These are phyloP conservation scores for Notospermus geniculatus DNA, from an alignment of 1,140 invertebrate species.

Conservation along the genomic window DNA sequence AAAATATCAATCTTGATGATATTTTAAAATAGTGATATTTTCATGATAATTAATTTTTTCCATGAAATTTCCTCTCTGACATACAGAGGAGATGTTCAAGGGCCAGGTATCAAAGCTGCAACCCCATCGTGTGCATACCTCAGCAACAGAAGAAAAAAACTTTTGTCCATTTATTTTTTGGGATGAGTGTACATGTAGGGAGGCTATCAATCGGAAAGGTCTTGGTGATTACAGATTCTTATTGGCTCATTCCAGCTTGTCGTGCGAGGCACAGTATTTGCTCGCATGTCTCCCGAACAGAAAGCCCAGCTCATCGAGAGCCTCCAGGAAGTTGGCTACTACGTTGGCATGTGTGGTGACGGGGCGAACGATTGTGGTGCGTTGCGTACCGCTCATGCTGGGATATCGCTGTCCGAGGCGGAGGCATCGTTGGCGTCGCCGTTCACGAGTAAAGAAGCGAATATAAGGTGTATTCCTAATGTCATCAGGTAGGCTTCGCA, in stretches of 20 bases:
- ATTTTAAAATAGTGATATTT: too few relatives aligned
- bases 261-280: slow-evolving; percentile 74
- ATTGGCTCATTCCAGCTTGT: slow-evolving; percentile 31
- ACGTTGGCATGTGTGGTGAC: slow-evolving; percentile 97
- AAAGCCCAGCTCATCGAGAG: slow-evolving; percentile 90
- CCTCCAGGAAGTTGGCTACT: slow-evolving; percentile 74
- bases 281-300: slow-evolving; percentile 94
- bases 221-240: too few relatives aligned
- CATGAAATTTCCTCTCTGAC: too few relatives aligned
- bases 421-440: slow-evolving; percentile 96
- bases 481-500: slow-evolving; percentile 69
- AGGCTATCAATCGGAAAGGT: too few relatives aligned
- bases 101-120: too few relatives aligned
- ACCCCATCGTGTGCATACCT: too few relatives aligned
- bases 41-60: too few relatives aligned
- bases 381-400: slow-evolving; percentile 87
- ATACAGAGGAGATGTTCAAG: too few relatives aligned
- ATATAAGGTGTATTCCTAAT: slow-evolving; percentile 86
- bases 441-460: slow-evolving; percentile 85
- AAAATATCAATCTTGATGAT: too few relatives aligned
- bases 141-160: too few relatives aligned
- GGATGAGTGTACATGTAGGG: too few relatives aligned
- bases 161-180: too few relatives aligned
- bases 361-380: slow-evolving; percentile 92
- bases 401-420: slow-evolving; percentile 91